Percentiles rank a stretch among this genome's conserved stretches.
These are phyloP conservation scores for Cotesia glomerata DNA, from an alignment of 1,140 invertebrate species.

Conservation along the genomic window DNA sequence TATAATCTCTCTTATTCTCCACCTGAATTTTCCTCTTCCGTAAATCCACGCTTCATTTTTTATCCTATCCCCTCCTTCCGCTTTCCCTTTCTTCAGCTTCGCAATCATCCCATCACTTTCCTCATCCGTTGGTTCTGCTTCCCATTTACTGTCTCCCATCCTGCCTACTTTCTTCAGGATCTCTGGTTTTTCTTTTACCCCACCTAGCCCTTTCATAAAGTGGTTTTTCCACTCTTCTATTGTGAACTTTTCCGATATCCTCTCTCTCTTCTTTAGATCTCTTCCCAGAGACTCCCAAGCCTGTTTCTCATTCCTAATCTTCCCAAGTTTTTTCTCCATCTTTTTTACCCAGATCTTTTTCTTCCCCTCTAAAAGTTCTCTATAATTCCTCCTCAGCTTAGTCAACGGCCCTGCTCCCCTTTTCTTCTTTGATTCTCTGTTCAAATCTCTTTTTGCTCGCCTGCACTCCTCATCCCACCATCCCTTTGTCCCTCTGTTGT, in stretches of 20 bases:
- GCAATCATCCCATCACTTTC: background rate
- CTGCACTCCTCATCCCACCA: background rate
- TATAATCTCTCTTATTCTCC: background rate
- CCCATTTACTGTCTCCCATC: background rate
- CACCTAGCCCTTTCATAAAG: background rate
- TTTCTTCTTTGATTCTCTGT: background rate
- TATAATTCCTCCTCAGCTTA: constrained; percentile 3
- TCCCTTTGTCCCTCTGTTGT: background rate
- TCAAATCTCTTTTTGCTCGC: too few relatives aligned
- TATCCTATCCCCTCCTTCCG: background rate
- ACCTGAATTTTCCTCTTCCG: background rate
- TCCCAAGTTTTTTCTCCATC: background rate
- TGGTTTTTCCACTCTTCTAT: background rate
- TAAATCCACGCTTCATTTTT: constrained; percentile 17
- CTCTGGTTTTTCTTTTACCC: background rate
- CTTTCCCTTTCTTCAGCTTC: constrained; percentile 14
- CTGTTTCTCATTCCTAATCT: constrained; percentile 1
- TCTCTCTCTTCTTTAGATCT: background rate
- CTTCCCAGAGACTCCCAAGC: constrained; percentile 10
- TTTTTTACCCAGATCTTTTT: background rate
- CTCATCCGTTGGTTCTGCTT: background rate
- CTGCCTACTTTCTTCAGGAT: background rate
- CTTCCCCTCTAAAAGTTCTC: background rate
- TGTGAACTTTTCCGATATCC: background rate
- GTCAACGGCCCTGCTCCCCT: background rate